Percentiles rank a stretch among this genome's conserved stretches.
Evolutionary conservation across 2,888 invertebrate genomes (phyloP).

Genomic region (Galeopsomyia nigrocyanea): DNA sequence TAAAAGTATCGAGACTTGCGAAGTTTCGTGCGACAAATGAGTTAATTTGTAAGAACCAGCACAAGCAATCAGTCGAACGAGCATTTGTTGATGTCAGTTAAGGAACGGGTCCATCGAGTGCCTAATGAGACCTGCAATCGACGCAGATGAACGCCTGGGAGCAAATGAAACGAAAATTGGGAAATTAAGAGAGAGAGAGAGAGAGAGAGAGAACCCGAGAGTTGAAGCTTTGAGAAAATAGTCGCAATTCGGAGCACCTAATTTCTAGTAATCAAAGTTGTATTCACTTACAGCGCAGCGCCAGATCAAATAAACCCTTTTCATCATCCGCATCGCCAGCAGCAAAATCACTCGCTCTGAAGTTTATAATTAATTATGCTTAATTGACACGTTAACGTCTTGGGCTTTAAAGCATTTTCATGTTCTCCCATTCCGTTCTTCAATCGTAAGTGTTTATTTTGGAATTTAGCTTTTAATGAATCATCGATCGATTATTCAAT

Average conservation of each 20-base stretch:
- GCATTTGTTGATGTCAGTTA: slow-evolving; percentile 5
- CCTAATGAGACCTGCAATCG: slow-evolving; percentile 39
- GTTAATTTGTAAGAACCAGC: slow-evolving; percentile 4
- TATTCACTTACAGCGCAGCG: slow-evolving; percentile 56
- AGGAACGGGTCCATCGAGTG: slow-evolving; percentile 24
- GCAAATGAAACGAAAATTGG: slow-evolving; percentile 43
- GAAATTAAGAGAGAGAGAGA: slow-evolving; percentile 31
- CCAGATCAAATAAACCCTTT: slow-evolving; percentile 38
- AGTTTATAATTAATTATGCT: slow-evolving; percentile 43
- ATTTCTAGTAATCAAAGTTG: slow-evolving; percentile 61
- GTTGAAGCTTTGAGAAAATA: slow-evolving; percentile 56
- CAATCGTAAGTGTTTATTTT: too few species aligned
- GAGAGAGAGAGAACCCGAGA: slow-evolving; percentile 14
- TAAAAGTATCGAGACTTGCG: too few species aligned
- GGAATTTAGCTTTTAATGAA: too few species aligned
- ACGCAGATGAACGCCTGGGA: slow-evolving; percentile 1
- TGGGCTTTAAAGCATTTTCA: slow-evolving; percentile 26
- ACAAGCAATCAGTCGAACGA: slow-evolving; percentile 20
- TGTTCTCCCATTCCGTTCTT: background rate
- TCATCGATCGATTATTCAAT: too few species aligned
- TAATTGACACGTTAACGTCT: slow-evolving; percentile 22
- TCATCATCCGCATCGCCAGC: slow-evolving; percentile 21
- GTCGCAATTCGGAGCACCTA: slow-evolving; percentile 55
- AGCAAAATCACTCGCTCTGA: slow-evolving; percentile 34
- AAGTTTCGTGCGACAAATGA: background rate